Percentiles rank a stretch among this genome's conserved stretches.
Evolutionary conservation across 2,113 vertebrate genomes (phyloP).

Genomic region (Neotragus pygmaeus): DNA sequence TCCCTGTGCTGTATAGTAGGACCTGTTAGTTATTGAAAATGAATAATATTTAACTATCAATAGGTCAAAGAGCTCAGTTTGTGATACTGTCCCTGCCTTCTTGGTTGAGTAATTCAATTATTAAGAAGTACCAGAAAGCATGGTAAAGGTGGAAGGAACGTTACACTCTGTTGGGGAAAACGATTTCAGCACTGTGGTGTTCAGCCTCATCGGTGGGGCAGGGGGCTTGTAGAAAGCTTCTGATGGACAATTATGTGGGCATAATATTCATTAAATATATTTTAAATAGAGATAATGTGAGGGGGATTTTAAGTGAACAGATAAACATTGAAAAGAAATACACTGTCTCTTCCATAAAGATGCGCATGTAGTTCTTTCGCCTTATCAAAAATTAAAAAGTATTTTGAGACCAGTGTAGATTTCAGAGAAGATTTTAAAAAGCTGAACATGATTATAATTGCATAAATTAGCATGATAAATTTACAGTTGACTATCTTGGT

Average conservation of each 20-base stretch:
- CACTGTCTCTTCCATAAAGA: neutral
- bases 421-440: neutral
- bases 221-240: neutral
- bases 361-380: neutral
- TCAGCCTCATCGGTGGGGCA: neutral
- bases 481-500: neutral
- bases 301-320: neutral
- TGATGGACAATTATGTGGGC: neutral
- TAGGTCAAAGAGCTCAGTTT: neutral
- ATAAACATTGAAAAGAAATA: neutral
- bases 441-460: neutral
- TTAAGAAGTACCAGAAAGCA: neutral
- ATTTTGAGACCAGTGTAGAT: neutral
- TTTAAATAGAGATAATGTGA: neutral
- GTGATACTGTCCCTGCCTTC: neutral
- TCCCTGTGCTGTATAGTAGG: neutral
- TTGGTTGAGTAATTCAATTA: neutral
- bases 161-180: neutral
- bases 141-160: neutral
- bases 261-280: neutral
- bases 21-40: neutral
- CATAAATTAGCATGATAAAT: neutral
- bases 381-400: neutral
- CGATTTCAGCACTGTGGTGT: neutral
- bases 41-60: neutral